Evolutionary conservation across 2,113 vertebrate species (phyloP).

Genomic region (Ochotona curzoniae): DNA sequence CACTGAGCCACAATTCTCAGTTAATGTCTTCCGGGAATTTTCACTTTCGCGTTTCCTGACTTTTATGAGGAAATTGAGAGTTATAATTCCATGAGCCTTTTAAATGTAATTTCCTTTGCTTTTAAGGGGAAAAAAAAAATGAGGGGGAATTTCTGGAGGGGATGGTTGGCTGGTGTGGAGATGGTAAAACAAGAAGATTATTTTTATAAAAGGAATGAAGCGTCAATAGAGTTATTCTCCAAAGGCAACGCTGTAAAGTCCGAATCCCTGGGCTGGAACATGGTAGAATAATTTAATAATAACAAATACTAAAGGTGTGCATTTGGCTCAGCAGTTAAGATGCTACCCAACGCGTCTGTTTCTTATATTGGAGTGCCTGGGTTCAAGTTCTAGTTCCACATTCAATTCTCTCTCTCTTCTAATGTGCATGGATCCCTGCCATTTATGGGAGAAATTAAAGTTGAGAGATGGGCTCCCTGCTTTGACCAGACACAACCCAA

Average conservation of each 20-base stretch:
- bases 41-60: conserved; percentile 65
- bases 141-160: neutral
- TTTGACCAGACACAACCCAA: too few relatives aligned
- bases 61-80: conserved; percentile 59
- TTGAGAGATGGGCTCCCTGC: too few relatives aligned
- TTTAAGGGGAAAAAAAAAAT: conserved; percentile 57
- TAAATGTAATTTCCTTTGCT: conserved; percentile 67
- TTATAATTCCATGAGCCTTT: conserved; percentile 63
- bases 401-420: too few relatives aligned
- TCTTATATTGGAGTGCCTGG: too few relatives aligned
- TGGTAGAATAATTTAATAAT: conserved; percentile 2
- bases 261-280: neutral
- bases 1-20: neutral
- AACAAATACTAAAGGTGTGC: neutral
- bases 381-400: too few relatives aligned
- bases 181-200: neutral
- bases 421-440: too few relatives aligned
- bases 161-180: neutral
- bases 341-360: too few relatives aligned
- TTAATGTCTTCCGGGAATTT: conserved; percentile 30
- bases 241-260: neutral
- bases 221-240: neutral
- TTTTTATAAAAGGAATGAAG: conserved; percentile 37
- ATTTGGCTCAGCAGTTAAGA: too few relatives aligned
- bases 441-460: too few relatives aligned